A percentile compares a stretch with the other conserved stretches of the same genome.
Conservation (phyloP, 2,888 invertebrate genomes). For the Tridacna gigas region DNA sequence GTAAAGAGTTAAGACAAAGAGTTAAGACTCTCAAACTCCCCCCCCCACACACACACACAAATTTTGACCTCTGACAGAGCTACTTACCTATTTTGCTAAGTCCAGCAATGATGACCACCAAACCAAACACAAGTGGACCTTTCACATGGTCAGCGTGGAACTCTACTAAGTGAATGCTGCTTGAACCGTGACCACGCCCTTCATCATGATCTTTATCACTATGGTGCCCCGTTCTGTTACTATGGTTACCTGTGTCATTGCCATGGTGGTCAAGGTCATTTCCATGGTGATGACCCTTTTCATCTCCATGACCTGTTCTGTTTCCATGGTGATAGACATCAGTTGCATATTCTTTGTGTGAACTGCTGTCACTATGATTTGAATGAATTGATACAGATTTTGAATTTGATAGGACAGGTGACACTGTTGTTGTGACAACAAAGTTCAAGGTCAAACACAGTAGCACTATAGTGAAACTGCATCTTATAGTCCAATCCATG, state of each 20-base stretch:
- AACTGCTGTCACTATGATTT: background rate
- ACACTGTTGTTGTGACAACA: background rate
- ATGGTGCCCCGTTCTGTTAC: constrained; percentile 18
- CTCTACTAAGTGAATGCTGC: constrained; percentile 82
- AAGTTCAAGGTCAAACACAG: constrained; percentile 4
- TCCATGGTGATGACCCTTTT: background rate
- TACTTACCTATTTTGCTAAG: constrained; percentile 86
- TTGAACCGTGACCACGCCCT: constrained; percentile 42
- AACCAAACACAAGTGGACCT: constrained; percentile 85
- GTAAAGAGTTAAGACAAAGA: too few relatives aligned
- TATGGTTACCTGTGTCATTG: constrained; percentile 2
- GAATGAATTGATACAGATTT: background rate
- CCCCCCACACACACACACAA: too few relatives aligned
- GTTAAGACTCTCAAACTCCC: too few relatives aligned
- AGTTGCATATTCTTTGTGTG: background rate
- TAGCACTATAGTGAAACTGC: background rate
- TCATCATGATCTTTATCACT: constrained; percentile 18
- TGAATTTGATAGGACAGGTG: background rate
- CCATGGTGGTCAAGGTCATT: constrained; percentile 8
- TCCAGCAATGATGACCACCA: constrained; percentile 86
- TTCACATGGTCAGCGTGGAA: constrained; percentile 84
- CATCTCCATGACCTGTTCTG: background rate
- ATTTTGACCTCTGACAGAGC: too few relatives aligned
- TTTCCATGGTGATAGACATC: background rate
- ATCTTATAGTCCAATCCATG: background rate